A percentile compares a stretch with the other conserved stretches of the same genome.
Conservation (phyloP, 2,113 vertebrate species). For the Phrynosoma blainvillii region DNA sequence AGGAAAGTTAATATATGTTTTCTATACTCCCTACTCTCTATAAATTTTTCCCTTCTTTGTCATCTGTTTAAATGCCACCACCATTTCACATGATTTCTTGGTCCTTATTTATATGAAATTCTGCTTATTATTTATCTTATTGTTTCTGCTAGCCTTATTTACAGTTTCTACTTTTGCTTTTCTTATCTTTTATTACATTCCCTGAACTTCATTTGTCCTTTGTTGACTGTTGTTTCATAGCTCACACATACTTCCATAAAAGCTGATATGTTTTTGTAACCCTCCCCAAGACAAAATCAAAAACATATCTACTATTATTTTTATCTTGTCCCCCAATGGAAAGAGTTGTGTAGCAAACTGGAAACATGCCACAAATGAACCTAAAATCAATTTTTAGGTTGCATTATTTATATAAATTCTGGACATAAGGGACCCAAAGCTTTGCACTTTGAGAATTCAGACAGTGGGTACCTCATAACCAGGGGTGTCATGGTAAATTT, state of each 20-base stretch:
- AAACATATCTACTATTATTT: fast-evolving
- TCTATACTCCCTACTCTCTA: fast-evolving
- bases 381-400: neutral
- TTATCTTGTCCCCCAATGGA: fast-evolving
- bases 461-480: constrained; percentile 17
- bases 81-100: neutral
- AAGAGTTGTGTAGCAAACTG: neutral
- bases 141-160: neutral
- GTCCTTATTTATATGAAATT: neutral
- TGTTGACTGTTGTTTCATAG: fast-evolving
- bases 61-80: neutral
- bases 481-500: neutral
- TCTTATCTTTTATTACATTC: neutral
- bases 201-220: constrained; percentile 35
- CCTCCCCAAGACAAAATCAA: neutral
- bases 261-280: neutral
- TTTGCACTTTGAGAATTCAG: constrained; percentile 15
- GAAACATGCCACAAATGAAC: fast-evolving
- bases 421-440: constrained; percentile 42
- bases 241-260: neutral
- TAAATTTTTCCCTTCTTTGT: neutral
- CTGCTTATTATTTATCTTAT: constrained; percentile 5
- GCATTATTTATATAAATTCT: neutral
- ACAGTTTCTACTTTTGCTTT: neutral
- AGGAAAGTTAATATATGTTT: neutral